A percentile compares a stretch with the other conserved stretches of the same genome.
These are phyloP conservation scores for Peromyscus polionotus DNA, from an alignment of 2,113 vertebrate genomes.

Conservation along the genomic window DNA sequence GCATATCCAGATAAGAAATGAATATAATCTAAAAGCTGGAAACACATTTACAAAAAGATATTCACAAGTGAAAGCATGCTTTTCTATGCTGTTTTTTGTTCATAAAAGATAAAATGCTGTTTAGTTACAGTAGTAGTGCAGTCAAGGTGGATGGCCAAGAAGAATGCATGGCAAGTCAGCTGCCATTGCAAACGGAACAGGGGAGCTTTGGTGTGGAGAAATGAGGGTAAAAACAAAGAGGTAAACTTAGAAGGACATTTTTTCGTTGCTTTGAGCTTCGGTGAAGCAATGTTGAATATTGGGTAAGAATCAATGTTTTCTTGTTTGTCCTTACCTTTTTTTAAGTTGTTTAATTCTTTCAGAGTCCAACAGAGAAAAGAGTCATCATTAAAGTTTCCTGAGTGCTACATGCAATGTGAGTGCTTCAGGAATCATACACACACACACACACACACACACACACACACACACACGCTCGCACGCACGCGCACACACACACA, in stretches of 20 bases:
- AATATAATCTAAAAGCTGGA: not conserved
- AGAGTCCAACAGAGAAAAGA: not conserved
- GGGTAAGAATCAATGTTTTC: not conserved
- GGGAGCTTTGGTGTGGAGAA: not conserved
- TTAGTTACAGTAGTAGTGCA: rapidly evolving
- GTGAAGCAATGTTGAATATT: not conserved
- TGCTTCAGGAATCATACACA: not conserved
- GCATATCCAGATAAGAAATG: not conserved
- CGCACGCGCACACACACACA: not conserved
- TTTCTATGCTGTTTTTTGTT: not conserved
- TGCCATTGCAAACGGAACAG: not conserved
- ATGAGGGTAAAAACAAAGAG: not conserved
- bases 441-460: not conserved
- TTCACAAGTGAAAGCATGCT: not conserved
- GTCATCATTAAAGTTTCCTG: not conserved
- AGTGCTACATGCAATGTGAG: not conserved
- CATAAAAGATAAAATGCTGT: not conserved
- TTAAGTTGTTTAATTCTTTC: not conserved
- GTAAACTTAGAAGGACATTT: not conserved
- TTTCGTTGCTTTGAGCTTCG: not conserved
- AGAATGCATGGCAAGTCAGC: not conserved
- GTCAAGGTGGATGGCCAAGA: not conserved
- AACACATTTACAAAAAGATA: not conserved
- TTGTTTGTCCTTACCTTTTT: not conserved
- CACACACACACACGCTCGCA: not conserved